Evolutionary conservation across 2,797 vertebrate genomes (phyloP), one percentile per base, ranked within the genome.

Genomic region (Iguana delicatissima): DNA sequence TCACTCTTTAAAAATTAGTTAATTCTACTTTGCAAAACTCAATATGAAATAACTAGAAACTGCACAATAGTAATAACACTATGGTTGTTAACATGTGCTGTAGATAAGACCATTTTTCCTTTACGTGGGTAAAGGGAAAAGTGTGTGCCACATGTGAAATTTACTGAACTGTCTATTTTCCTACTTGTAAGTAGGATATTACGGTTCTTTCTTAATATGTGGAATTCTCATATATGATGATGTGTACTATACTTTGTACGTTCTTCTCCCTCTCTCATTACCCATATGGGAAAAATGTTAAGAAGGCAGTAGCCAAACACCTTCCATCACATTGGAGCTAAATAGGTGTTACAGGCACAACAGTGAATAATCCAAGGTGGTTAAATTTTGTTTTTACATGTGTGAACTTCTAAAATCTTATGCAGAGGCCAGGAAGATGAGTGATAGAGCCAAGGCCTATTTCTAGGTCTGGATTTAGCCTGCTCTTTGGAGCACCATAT

Each of bases 401-500:
- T 92, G 82, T n/a, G 82, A 89, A 89, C 22, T 92, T 92, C 80
- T 0, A 87, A 88, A 83, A 88, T 81, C 89, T 69, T 85, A 84
- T 84, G 52, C 52, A 64, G 0, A 83, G 72, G 35, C 88, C 6
- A 3, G 85, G 38, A 87, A 89, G 88, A 82, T 86, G 22, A 0
- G 0, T 82, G 46, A 55, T 90, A 3, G 2, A 94, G 88, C 69
- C 90, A 81, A 88, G 87, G 0, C 38, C 85, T 94, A 18, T 80
- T 94, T 94, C 85, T 89, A 89, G 88, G 22, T 93, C 46, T 73
- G 90, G 57, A 22, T 80, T 29, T 80, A 5, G 80, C 46, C 85
- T 91, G 64, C 57, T 93, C 89, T 94, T 91, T 94, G 90, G 91
- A 93, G 91, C 32, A 6, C 86, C 88, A 67, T 85, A 64, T 92